A percentile compares a stretch with the other conserved stretches of the same genome.
Conservation (phyloP, 2,888 invertebrate species). For the Frankliniella fusca region DNA sequence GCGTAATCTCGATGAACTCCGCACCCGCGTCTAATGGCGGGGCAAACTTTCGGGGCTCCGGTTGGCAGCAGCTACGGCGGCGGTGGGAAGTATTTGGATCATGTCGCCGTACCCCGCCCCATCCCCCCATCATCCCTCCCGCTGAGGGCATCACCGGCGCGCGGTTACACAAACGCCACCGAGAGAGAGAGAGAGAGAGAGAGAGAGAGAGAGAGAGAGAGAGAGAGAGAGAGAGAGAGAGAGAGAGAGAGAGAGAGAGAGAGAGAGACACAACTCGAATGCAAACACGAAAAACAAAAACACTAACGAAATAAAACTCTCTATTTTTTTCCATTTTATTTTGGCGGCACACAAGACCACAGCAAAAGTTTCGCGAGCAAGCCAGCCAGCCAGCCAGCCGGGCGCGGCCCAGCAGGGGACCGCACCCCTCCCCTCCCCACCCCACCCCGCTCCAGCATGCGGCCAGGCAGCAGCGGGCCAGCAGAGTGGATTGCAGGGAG, state of each 20-base stretch:
- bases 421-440: no score
- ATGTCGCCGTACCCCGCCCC: neutral
- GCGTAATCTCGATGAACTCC: no score
- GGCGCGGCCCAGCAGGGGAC: no score
- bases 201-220: no score
- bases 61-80: no score
- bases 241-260: no score
- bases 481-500: neutral
- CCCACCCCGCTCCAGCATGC: no score
- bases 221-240: no score
- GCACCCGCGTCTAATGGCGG: no score
- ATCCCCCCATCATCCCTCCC: neutral
- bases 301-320: constrained; percentile 23
- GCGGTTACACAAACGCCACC: neutral
- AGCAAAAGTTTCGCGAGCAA: constrained; percentile 13
- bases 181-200: neutral
- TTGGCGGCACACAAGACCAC: constrained; percentile 16
- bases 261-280: constrained; percentile 13
- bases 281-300: constrained; percentile 5
- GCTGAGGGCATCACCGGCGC: no score
- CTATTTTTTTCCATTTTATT: neutral
- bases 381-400: no score
- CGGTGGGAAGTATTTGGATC: neutral
- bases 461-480: neutral
- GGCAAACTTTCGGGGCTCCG: no score